Conservation (phyloP, 1,140 invertebrate species). For the Bradysia coprophila region DNA sequence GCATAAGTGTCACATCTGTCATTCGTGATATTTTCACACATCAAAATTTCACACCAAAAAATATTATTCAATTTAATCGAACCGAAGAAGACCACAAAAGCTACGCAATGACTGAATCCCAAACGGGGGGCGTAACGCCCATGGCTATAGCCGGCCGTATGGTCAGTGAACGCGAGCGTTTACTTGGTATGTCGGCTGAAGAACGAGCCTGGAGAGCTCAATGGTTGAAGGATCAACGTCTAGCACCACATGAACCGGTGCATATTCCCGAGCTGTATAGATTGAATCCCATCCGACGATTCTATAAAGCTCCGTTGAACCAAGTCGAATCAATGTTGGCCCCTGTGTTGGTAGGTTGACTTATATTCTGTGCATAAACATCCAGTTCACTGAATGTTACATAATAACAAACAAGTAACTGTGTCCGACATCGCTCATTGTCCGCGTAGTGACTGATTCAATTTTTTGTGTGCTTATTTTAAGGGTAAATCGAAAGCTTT, state of each 20-base stretch:
- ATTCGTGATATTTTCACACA: too few relatives aligned
- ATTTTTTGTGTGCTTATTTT: conserved; percentile 11
- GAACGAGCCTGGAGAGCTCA: conserved; percentile 66
- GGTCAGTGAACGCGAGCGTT: conserved; percentile 50
- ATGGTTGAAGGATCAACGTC: conserved; percentile 64
- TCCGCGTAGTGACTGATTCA: too few relatives aligned
- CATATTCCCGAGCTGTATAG: conserved; percentile 39
- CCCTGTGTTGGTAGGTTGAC: conserved; percentile 33
- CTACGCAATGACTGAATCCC: conserved; percentile 16
- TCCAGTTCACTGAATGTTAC: conserved; percentile 2
- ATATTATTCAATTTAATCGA: too few relatives aligned
- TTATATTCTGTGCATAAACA: not conserved
- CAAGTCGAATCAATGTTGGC: conserved; percentile 31
- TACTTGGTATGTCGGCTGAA: conserved; percentile 61
- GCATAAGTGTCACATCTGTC: too few relatives aligned
- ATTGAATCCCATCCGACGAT: conserved; percentile 57
- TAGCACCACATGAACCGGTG: conserved; percentile 51
- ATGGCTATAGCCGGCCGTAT: conserved; percentile 58
- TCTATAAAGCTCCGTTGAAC: conserved; percentile 54
- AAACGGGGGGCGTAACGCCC: conserved; percentile 40
- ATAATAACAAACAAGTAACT: not conserved
- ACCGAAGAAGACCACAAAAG: too few relatives aligned
- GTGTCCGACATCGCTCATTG: not conserved
- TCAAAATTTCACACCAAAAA: too few relatives aligned
- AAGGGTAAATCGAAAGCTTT: conserved; percentile 33